Conservation (phyloP, 2,888 invertebrate genomes). For the Aleiodes alternator region DNA sequence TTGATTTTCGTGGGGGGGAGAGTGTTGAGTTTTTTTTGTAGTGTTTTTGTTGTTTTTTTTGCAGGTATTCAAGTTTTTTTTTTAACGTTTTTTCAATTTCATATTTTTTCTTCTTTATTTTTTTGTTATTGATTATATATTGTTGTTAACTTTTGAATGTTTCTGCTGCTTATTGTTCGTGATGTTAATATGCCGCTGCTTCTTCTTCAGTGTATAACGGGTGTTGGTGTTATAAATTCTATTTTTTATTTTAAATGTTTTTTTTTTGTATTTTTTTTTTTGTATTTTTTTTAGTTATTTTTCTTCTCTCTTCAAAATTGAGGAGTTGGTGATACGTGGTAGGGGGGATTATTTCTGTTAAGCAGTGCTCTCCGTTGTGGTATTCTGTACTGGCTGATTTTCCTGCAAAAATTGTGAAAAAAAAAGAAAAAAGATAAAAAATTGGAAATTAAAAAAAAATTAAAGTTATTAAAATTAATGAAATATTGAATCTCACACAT, state of each 20-base stretch:
- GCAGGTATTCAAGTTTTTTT: slow-evolving; percentile 59
- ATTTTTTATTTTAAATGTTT: slow-evolving; percentile 13
- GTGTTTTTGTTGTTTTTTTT: slow-evolving; percentile 51
- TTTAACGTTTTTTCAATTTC: slow-evolving; percentile 59
- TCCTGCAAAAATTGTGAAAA: slow-evolving; percentile 71
- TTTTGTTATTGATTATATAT: slow-evolving; percentile 60
- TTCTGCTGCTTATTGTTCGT: slow-evolving; percentile 58
- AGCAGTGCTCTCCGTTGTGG: slow-evolving; percentile 80
- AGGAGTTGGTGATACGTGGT: slow-evolving; percentile 51
- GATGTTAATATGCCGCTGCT: slow-evolving; percentile 59
- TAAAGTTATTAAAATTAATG: neutral
- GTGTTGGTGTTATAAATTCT: slow-evolving; percentile 65
- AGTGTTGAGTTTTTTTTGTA: slow-evolving; percentile 66
- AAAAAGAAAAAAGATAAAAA: slow-evolving; percentile 40
- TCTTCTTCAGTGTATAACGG: slow-evolving; percentile 60
- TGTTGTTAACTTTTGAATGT: slow-evolving; percentile 59
- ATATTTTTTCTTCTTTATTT: slow-evolving; percentile 63
- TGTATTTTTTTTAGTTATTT: slow-evolving; percentile 8
- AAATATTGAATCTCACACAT: neutral
- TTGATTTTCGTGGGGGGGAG: slow-evolving; percentile 65
- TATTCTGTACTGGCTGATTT: slow-evolving; percentile 79
- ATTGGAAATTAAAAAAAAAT: neutral
- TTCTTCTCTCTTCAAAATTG: neutral
- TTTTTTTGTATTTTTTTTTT: slow-evolving; percentile 31
- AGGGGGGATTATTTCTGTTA: slow-evolving; percentile 67